phyloP scores from a whole-genome alignment of 1,140 invertebrate genomes.

The Eulimnadia texana region DNA sequence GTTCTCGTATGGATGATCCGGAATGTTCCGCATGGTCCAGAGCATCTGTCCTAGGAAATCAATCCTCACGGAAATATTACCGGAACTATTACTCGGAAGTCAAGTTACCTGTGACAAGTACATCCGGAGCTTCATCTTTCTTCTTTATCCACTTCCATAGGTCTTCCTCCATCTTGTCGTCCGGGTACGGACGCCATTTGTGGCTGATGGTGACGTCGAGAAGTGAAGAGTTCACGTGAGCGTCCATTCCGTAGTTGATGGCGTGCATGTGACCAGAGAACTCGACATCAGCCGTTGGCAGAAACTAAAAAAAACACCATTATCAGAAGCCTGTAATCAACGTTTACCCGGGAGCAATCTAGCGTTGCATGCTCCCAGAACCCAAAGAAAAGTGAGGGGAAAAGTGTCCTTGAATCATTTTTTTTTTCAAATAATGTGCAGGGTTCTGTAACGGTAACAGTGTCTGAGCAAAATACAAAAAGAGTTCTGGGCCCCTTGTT shows the following conservation, averaged over 20 bases:
- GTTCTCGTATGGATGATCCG: neutral
- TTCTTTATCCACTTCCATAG: neutral
- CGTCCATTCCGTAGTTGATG: neutral
- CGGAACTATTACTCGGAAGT: neutral
- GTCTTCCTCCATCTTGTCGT: neutral
- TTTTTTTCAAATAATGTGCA: too few species aligned
- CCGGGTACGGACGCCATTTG: neutral
- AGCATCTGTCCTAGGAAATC: neutral
- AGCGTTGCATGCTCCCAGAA: too few species aligned
- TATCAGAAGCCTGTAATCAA: too few species aligned
- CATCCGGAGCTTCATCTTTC: neutral
- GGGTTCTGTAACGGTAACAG: too few species aligned
- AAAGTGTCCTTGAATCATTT: too few species aligned
- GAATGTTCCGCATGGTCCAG: neutral
- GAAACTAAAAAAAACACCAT: neutral
- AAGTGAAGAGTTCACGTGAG: neutral
- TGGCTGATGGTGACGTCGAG: neutral
- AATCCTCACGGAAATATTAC: too few species aligned
- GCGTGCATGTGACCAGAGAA: neutral
- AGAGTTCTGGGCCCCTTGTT: too few species aligned
- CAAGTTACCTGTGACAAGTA: neutral
- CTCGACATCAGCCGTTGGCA: neutral
- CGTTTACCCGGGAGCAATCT: too few species aligned
- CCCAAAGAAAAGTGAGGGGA: too few species aligned
- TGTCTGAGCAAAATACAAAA: too few species aligned